A percentile compares a stretch with the other conserved stretches of the same genome.
phyloP scores from a whole-genome alignment of 2,113 vertebrate genomes.

The Osmerus mordax region DNA sequence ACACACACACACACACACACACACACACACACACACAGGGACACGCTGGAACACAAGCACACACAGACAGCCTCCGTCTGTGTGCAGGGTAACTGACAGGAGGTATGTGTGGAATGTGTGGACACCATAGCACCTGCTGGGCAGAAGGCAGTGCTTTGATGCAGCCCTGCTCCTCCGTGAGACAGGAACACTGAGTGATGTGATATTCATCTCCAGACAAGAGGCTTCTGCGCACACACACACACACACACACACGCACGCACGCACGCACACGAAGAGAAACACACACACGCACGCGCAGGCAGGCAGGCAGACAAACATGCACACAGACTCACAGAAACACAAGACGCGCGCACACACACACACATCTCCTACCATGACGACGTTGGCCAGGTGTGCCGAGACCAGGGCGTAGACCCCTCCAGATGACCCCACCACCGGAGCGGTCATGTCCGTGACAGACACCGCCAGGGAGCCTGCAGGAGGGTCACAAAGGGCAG shows the following conservation, averaged over 20 bases:
- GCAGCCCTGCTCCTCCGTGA: slow-evolving; percentile 3
- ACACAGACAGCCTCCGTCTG: slow-evolving; percentile 1
- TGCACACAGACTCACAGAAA: slow-evolving; percentile 19
- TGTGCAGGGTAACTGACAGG: slow-evolving; percentile 13
- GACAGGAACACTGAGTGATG: slow-evolving; percentile 39
- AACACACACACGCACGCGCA: slow-evolving; percentile 12
- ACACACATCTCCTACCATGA: slow-evolving; percentile 80
- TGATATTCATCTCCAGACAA: slow-evolving; percentile 17
- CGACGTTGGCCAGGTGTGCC: slow-evolving; percentile 94
- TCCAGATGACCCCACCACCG: slow-evolving; percentile 92
- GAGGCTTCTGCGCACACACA: slow-evolving; percentile 1
- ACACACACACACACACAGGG: slow-evolving; percentile 19
- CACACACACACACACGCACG: slow-evolving; percentile 15
- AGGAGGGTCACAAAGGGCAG: slow-evolving; percentile 19
- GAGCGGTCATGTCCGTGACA: slow-evolving; percentile 93
- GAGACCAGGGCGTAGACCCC: slow-evolving; percentile 95
- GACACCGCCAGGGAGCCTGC: slow-evolving; percentile 92
- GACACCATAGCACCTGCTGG: slow-evolving; percentile 43
- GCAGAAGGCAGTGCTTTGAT: slow-evolving; percentile 29
- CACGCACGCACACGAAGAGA: slow-evolving; percentile 13
- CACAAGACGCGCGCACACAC: not conserved
- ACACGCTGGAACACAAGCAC: slow-evolving; percentile 7
- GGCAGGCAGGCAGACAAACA: slow-evolving; percentile 12
- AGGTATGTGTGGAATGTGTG: slow-evolving; percentile 56
- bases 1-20: slow-evolving; percentile 24